These are phyloP conservation scores for Leptura quadrifasciata DNA, from an alignment of 2,888 invertebrate genomes.

Conservation along the genomic window DNA sequence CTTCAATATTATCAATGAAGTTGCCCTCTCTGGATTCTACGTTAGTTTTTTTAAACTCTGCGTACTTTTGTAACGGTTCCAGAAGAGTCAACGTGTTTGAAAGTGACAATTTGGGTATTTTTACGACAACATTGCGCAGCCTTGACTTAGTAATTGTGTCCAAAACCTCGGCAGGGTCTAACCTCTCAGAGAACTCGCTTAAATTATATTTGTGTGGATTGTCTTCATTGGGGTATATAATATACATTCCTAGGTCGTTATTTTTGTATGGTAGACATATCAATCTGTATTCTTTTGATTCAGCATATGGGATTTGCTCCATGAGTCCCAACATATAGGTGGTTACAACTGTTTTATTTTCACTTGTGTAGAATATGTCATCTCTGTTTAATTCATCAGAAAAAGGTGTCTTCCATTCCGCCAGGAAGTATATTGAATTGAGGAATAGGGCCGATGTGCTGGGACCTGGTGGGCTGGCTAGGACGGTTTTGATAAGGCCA, in stretches of 20 bases:
- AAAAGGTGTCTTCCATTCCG: conserved; percentile 74
- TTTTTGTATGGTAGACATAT: conserved; percentile 73
- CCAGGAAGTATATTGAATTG: conserved; percentile 74
- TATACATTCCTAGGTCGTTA: conserved; percentile 72
- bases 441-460: conserved; percentile 70
- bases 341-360: conserved; percentile 58
- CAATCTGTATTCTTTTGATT: conserved; percentile 69
- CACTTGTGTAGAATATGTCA: conserved; percentile 64
- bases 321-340: conserved; percentile 68
- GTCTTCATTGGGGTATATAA: conserved; percentile 72
- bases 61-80: conserved; percentile 66
- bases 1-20: conserved; percentile 43
- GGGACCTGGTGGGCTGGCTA: conserved; percentile 66
- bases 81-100: conserved; percentile 65
- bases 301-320: conserved; percentile 67
- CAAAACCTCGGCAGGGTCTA: conserved; percentile 62
- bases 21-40: conserved; percentile 54
- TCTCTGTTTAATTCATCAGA: conserved; percentile 67
- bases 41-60: conserved; percentile 53
- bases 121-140: conserved; percentile 61
- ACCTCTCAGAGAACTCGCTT: conserved; percentile 60
- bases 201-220: conserved; percentile 65
- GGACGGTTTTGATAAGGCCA: conserved; percentile 70
- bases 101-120: conserved; percentile 69
- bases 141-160: conserved; percentile 60